These are phyloP conservation scores for Asteroscopus sphinx DNA, from an alignment of 2,888 invertebrate species.

Conservation along the genomic window DNA sequence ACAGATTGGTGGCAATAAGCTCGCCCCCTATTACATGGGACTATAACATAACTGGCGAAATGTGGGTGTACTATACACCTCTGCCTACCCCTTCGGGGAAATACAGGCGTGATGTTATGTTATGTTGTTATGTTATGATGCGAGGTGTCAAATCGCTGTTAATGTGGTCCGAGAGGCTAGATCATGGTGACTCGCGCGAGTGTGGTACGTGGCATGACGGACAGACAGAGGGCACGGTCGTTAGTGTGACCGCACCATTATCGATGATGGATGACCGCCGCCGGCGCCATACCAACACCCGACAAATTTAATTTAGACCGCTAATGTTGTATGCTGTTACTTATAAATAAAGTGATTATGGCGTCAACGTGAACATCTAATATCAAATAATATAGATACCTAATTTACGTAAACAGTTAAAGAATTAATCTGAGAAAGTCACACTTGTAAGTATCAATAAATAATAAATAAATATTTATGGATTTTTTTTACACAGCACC, in stretches of 20 bases:
- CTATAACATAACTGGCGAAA: no score
- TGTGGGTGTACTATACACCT: no score
- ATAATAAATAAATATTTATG: no score
- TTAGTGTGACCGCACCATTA: slow-evolving; percentile 83
- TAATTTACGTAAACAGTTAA: slow-evolving; percentile 4
- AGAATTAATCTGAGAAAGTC: slow-evolving; percentile 8
- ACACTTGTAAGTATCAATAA: not conserved
- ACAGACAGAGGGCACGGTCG: slow-evolving; percentile 75
- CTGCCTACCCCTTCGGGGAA: no score
- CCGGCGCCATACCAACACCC: slow-evolving; percentile 80
- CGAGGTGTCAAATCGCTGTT: slow-evolving; percentile 47
- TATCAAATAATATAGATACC: slow-evolving; percentile 20
- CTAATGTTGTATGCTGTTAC: slow-evolving; percentile 75
- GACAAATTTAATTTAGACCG: slow-evolving; percentile 87
- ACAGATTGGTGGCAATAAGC: no score
- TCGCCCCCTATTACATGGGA: no score
- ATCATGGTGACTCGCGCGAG: slow-evolving; percentile 22
- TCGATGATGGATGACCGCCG: slow-evolving; percentile 84
- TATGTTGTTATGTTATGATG: no score
- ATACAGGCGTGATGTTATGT: no score
- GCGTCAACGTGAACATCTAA: slow-evolving; percentile 37
- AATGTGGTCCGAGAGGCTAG: slow-evolving; percentile 22
- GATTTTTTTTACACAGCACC: no score
- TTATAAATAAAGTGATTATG: slow-evolving; percentile 70
- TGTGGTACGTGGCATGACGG: slow-evolving; percentile 54